These are phyloP conservation scores for Cephus sareptanus DNA, from an alignment of 2,888 invertebrate species.

Conservation along the genomic window DNA sequence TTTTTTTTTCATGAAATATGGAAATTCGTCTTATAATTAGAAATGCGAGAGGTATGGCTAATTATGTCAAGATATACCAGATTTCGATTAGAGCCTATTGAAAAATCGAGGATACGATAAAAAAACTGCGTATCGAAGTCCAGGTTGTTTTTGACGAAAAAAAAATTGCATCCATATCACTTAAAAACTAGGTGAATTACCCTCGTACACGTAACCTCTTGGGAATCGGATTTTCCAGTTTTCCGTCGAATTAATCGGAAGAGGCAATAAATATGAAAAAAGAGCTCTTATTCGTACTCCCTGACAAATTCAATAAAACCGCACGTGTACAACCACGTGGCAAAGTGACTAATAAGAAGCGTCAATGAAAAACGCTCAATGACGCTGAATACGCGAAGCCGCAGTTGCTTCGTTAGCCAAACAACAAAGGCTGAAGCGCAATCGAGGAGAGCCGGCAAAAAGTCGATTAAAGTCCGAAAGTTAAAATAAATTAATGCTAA, in stretches of 20 bases:
- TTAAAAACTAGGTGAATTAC: not conserved
- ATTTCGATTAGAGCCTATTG: not conserved
- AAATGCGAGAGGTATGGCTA: not conserved
- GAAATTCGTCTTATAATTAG: not conserved
- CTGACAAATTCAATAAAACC: not conserved
- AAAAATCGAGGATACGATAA: not conserved
- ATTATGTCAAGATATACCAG: not conserved
- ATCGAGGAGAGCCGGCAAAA: not conserved
- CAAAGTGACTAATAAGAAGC: not conserved
- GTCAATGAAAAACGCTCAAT: not conserved
- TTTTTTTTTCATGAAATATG: not conserved
- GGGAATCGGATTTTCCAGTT: not conserved
- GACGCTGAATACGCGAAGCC: not conserved
- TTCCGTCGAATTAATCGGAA: not conserved
- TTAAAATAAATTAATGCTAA: conserved; percentile 42
- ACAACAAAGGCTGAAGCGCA: not conserved
- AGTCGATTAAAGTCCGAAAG: conserved; percentile 17
- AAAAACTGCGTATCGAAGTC: not conserved
- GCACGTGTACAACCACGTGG: not conserved
- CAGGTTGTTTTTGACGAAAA: not conserved
- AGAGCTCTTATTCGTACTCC: not conserved
- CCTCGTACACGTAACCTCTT: not conserved
- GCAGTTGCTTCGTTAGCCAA: not conserved
- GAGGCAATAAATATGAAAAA: not conserved
- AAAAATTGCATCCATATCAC: not conserved